These are phyloP conservation scores for Hydrolagus colliei DNA, from an alignment of 2,797 vertebrate genomes.

Conservation along the genomic window DNA sequence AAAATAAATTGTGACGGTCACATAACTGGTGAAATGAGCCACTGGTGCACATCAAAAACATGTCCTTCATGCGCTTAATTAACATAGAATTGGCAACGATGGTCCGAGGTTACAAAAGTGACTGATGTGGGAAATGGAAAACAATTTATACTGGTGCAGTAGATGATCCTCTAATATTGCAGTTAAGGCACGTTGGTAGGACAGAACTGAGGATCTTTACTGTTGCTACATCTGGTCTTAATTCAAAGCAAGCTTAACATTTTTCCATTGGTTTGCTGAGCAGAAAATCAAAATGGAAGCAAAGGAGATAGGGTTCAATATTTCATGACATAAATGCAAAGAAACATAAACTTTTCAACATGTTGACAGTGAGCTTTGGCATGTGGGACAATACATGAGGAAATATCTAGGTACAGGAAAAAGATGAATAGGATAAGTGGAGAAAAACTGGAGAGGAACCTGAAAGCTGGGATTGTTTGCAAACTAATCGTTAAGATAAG, in stretches of 20 bases:
- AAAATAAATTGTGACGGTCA: too few relatives aligned
- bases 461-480: too few relatives aligned
- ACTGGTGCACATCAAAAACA: neutral
- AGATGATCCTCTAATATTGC: neutral
- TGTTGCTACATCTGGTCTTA: neutral
- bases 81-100: neutral
- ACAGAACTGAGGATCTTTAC: neutral
- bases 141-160: neutral
- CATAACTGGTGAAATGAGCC: neutral
- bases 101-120: neutral
- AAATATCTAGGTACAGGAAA: neutral
- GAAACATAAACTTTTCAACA: neutral
- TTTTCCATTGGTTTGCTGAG: neutral
- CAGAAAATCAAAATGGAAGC: neutral
- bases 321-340: neutral
- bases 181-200: neutral
- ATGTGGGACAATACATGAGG: neutral
- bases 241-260: neutral
- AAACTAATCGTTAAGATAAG: neutral
- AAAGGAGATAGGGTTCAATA: neutral
- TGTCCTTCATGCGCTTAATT: neutral
- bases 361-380: neutral
- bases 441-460: neutral
- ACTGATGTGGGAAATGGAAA: neutral
- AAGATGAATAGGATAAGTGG: neutral